Conservation (phyloP, 2,888 invertebrate species). For the Scaptomyza reducta region DNA sequence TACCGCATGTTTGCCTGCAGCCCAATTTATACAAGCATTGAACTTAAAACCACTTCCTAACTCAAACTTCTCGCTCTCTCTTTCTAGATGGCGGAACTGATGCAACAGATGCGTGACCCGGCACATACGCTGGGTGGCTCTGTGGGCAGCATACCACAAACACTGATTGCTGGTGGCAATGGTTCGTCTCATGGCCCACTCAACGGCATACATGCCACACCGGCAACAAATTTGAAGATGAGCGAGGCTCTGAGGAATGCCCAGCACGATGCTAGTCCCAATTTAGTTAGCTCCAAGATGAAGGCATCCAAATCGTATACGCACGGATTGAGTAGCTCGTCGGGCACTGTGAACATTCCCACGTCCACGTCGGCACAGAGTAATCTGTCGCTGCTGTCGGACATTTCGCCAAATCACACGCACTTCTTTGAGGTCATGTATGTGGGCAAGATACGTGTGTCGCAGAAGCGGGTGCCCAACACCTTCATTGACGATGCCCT, state of each 20-base stretch:
- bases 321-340: conserved; percentile 83
- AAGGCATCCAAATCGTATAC: conserved; percentile 84
- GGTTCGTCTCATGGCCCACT: conserved; percentile 58
- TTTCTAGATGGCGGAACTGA: conserved; percentile 84
- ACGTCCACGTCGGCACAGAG: conserved; percentile 83
- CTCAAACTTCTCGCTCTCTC: background rate
- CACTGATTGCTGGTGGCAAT: conserved; percentile 78
- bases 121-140: conserved; percentile 84
- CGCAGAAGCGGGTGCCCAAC: conserved; percentile 92
- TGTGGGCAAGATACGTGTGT: conserved; percentile 95
- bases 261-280: conserved; percentile 84
- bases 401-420: conserved; percentile 93
- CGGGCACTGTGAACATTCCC: conserved; percentile 84
- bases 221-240: conserved; percentile 83
- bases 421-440: conserved; percentile 96
- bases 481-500: conserved; percentile 96
- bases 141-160: conserved; percentile 84
- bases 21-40: background rate
- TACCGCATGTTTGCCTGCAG: conserved; percentile 30
- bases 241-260: conserved; percentile 82
- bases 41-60: background rate
- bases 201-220: conserved; percentile 82
- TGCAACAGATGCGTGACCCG: conserved; percentile 85
- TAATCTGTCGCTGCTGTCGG: conserved; percentile 84
- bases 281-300: conserved; percentile 82